These are phyloP conservation scores for Hylaeus anthracinus DNA, from an alignment of 1,140 invertebrate genomes.

Conservation along the genomic window DNA sequence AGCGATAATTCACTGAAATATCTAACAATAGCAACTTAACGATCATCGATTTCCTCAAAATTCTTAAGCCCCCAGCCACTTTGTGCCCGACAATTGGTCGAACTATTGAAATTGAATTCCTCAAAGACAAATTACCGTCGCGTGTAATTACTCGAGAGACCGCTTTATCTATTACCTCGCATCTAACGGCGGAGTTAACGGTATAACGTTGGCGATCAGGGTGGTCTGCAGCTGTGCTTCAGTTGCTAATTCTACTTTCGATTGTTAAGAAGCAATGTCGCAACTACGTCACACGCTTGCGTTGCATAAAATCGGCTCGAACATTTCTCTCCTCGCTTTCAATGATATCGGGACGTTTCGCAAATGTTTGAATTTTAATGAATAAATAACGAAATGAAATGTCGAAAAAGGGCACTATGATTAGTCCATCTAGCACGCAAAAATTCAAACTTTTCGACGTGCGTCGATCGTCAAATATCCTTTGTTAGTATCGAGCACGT, in stretches of 20 bases:
- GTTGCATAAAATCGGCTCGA: not conserved
- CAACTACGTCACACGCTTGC: not conserved
- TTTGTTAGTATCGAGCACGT: no score
- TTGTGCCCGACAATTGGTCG: no score
- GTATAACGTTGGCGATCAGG: not conserved
- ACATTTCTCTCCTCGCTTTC: not conserved
- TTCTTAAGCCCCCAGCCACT: no score
- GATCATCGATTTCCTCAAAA: no score
- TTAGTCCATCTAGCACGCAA: no score
- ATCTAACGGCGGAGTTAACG: constrained; percentile 4
- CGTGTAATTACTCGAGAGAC: constrained; percentile 5
- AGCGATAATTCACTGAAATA: no score
- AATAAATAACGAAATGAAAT: no score
- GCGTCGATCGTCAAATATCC: not conserved
- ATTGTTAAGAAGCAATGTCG: not conserved
- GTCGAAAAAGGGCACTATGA: no score
- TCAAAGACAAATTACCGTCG: not conserved
- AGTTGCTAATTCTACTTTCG: not conserved
- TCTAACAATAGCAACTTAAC: no score
- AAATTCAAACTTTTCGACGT: not conserved
- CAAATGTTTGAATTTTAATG: no score
- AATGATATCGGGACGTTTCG: no score
- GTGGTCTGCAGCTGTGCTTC: not conserved
- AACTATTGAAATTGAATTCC: not conserved
- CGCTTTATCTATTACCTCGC: not conserved